Conservation (phyloP, 1,140 invertebrate genomes). For the Nebria ingens region DNA sequence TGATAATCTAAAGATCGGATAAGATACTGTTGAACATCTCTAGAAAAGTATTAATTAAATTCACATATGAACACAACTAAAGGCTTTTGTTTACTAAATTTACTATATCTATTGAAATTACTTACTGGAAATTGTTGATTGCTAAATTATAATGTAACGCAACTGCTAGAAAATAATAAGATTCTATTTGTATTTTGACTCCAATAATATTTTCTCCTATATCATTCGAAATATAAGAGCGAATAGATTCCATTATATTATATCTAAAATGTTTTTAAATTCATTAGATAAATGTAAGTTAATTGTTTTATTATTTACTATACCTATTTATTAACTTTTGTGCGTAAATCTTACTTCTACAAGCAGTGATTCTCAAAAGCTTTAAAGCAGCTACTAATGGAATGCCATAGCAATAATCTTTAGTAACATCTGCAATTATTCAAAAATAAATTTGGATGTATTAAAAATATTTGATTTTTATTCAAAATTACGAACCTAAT, state of each 20-base stretch:
- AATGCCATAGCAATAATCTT: constrained; percentile 27
- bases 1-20: constrained; percentile 40
- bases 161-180: constrained; percentile 38
- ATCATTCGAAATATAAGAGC: constrained; percentile 38
- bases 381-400: constrained; percentile 40
- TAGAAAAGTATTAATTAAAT: constrained; percentile 18
- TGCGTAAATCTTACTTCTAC: constrained; percentile 35
- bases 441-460: constrained; percentile 14
- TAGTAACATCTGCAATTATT: background rate
- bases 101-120: constrained; percentile 3
- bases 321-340: constrained; percentile 24
- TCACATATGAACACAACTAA: too few species aligned
- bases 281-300: constrained; percentile 9
- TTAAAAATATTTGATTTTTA: constrained; percentile 33
- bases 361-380: constrained; percentile 39
- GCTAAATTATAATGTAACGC: constrained; percentile 35
- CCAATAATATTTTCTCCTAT: constrained; percentile 37
- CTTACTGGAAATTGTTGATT: constrained; percentile 29
- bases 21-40: constrained; percentile 34
- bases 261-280: constrained; percentile 32
- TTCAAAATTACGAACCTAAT: constrained; percentile 19
- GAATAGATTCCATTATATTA: constrained; percentile 36
- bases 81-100: background rate
- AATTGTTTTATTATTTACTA: constrained; percentile 5
- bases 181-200: constrained; percentile 48